Conservation (phyloP, 2,797 vertebrate genomes). For the Trachops cirrhosus region DNA sequence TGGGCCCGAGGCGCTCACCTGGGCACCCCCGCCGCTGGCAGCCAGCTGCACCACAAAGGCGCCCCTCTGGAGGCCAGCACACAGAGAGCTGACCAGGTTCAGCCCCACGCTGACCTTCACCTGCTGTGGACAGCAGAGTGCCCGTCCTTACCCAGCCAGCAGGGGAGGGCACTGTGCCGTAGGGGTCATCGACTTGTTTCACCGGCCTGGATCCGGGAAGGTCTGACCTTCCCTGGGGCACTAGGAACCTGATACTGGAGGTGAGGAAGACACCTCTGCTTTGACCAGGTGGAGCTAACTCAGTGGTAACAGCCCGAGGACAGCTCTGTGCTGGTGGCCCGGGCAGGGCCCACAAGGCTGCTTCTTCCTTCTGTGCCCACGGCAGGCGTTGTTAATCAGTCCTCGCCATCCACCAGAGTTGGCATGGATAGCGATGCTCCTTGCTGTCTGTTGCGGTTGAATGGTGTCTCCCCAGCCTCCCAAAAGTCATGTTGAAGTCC, state of each 20-base stretch:
- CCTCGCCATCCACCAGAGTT: background rate
- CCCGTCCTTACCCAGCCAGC: background rate
- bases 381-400: no score
- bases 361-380: background rate
- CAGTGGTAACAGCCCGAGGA: background rate
- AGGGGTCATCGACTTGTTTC: background rate
- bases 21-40: background rate
- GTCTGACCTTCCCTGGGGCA: background rate
- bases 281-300: no score
- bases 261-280: no score
- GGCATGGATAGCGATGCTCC: background rate
- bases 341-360: fast-evolving
- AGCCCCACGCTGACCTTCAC: background rate
- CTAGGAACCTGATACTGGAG: background rate
- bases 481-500: no score
- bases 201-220: background rate
- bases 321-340: fast-evolving
- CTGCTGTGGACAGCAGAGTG: background rate
- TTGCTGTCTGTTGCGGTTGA: background rate
- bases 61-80: fast-evolving
- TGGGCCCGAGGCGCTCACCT: background rate
- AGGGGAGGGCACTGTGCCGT: background rate
- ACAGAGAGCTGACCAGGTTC: background rate
- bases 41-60: background rate
- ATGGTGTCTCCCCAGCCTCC: background rate